Percentiles rank a stretch among this genome's conserved stretches.
Evolutionary conservation across 2,113 vertebrate genomes (phyloP).

Genomic region (Malaclemys terrapin): DNA sequence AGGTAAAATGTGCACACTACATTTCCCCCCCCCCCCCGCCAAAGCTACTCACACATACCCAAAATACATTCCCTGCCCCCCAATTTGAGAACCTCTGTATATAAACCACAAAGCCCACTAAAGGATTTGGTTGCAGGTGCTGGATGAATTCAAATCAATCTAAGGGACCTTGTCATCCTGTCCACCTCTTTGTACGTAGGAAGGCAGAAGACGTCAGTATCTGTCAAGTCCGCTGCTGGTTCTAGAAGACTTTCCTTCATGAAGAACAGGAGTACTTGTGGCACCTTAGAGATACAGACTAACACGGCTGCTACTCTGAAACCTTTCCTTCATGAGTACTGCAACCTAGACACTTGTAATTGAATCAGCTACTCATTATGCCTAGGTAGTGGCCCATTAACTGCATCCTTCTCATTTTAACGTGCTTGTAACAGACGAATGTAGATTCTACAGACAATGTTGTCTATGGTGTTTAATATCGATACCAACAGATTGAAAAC

Average conservation of each 20-base stretch:
- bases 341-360: not conserved
- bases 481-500: not conserved
- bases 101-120: not conserved
- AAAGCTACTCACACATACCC: too few species aligned
- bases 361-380: not conserved
- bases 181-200: not conserved
- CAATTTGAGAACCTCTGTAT: not conserved
- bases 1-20: too few species aligned
- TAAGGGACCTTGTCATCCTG: not conserved
- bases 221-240: not conserved
- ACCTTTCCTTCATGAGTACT: not conserved
- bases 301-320: too few species aligned
- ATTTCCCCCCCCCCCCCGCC: too few species aligned
- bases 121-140: not conserved
- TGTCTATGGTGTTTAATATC: not conserved
- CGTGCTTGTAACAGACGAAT: not conserved
- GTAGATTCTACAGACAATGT: too few species aligned
- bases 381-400: not conserved
- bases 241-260: not conserved
- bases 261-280: too few species aligned
- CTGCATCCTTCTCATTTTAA: not conserved
- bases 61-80: too few species aligned
- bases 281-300: too few species aligned
- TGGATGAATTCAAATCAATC: not conserved
- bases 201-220: not conserved